phyloP scores from a whole-genome alignment of 2,888 invertebrate species.

The Sarcophaga variegata region DNA sequence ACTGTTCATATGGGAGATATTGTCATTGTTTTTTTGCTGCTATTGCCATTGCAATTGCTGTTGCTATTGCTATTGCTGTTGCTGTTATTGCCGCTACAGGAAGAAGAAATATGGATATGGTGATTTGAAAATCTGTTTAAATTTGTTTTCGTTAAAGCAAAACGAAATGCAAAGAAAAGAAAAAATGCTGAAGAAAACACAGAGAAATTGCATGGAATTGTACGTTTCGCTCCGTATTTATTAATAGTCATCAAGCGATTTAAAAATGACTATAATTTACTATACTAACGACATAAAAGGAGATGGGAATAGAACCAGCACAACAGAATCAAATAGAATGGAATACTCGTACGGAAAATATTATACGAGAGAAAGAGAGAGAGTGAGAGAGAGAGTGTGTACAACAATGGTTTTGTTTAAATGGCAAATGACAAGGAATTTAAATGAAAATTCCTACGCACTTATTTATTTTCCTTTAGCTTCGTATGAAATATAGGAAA shows the following conservation, averaged over 20 bases:
- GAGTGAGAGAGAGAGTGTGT: too few relatives aligned
- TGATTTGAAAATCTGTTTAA: constrained; percentile 68
- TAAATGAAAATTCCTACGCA: constrained; percentile 64
- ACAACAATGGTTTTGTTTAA: too few relatives aligned
- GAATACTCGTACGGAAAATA: not conserved
- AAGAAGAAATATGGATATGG: constrained; percentile 63
- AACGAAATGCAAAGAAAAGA: not conserved
- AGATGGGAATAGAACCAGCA: constrained; percentile 16
- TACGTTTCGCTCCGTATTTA: constrained; percentile 43
- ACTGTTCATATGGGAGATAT: not conserved
- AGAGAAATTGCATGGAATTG: too few relatives aligned
- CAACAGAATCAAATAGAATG: not conserved
- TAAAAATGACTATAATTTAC: constrained; percentile 68
- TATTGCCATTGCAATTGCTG: not conserved
- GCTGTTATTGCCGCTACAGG: not conserved
- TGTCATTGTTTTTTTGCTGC: not conserved
- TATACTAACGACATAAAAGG: constrained; percentile 58
- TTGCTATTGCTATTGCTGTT: not conserved
- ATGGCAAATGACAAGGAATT: constrained; percentile 28
- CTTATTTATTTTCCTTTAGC: constrained; percentile 47
- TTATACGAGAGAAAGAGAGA: too few relatives aligned
- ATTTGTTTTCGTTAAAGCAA: constrained; percentile 56
- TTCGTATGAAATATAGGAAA: not conserved
- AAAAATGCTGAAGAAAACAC: too few relatives aligned
- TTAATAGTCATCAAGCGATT: constrained; percentile 67